Conservation (phyloP, 2,113 vertebrate species). For the Rousettus leschenaultii region DNA sequence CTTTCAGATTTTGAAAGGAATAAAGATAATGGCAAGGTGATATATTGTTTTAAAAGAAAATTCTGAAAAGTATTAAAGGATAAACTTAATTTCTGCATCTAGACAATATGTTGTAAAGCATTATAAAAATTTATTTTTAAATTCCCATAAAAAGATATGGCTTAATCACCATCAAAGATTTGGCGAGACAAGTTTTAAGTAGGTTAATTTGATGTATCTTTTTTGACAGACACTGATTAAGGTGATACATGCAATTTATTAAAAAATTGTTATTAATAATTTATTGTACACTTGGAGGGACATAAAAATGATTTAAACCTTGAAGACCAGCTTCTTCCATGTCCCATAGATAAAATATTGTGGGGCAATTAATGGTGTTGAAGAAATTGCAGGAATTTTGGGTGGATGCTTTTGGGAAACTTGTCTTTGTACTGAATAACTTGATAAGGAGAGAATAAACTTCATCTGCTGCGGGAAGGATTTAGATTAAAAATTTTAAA, state of each 20-base stretch:
- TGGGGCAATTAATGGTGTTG: neutral
- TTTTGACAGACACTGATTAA: conserved; percentile 29
- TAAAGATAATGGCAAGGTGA: neutral
- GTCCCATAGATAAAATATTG: neutral
- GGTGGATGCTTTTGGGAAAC: neutral
- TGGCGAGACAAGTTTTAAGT: neutral
- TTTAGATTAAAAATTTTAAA: neutral
- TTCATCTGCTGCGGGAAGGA: neutral
- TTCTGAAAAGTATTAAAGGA: neutral
- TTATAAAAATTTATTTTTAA: conserved; percentile 20
- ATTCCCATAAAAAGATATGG: neutral
- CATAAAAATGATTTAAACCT: conserved; percentile 39
- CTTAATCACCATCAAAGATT: conserved; percentile 9
- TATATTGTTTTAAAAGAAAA: neutral
- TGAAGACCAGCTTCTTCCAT: neutral
- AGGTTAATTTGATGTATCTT: neutral
- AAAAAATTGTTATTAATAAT: conserved; percentile 34
- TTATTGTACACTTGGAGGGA: conserved; percentile 6
- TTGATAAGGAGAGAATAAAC: neutral
- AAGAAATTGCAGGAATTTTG: neutral
- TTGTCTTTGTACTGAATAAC: neutral
- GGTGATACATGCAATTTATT: neutral
- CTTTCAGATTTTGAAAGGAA: conserved; percentile 31
- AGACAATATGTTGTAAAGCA: neutral
- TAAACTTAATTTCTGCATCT: conserved; percentile 20